A percentile compares a stretch with the other conserved stretches of the same genome.
phyloP scores from a whole-genome alignment of 2,888 invertebrate genomes.

The Seira musarum region DNA sequence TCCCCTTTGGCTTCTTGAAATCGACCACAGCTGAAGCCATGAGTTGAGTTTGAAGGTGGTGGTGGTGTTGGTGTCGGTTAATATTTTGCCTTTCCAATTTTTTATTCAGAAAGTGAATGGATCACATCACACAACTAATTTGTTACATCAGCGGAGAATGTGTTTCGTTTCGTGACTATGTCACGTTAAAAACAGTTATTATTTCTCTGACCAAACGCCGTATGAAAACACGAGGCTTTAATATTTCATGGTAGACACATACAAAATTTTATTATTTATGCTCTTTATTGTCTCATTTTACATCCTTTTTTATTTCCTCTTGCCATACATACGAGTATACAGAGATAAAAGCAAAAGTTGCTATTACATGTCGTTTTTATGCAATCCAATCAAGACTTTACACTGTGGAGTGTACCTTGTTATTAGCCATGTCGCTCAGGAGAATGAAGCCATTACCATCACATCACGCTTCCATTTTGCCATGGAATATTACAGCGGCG shows the following conservation, averaged over 20 bases:
- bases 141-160: slow-evolving; percentile 45
- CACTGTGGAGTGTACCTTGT: neutral
- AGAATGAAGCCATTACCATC: slow-evolving; percentile 13
- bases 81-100: slow-evolving; percentile 4
- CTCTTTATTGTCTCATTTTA: slow-evolving; percentile 39
- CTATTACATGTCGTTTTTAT: slow-evolving; percentile 10
- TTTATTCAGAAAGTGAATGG: neutral
- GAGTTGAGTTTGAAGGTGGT: neutral
- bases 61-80: slow-evolving; percentile 5
- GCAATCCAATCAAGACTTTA: slow-evolving; percentile 14
- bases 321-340: neutral
- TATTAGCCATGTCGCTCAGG: neutral
- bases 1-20: neutral
- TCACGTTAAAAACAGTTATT: slow-evolving; percentile 35
- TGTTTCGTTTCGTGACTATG: slow-evolving; percentile 53
- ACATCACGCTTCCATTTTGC: neutral
- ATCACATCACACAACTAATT: slow-evolving; percentile 30
- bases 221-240: slow-evolving; percentile 18
- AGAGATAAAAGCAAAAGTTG: slow-evolving; percentile 12
- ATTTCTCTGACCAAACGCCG: slow-evolving; percentile 9
- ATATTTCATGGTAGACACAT: slow-evolving; percentile 48
- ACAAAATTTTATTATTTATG: slow-evolving; percentile 24
- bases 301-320: slow-evolving; percentile 51
- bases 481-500: neutral
- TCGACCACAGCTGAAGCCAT: slow-evolving; percentile 2